Evolutionary conservation across 1,140 invertebrate species (phyloP), one percentile per base, ranked within the genome.

Genomic region (Dreissena rostriformis): DNA sequence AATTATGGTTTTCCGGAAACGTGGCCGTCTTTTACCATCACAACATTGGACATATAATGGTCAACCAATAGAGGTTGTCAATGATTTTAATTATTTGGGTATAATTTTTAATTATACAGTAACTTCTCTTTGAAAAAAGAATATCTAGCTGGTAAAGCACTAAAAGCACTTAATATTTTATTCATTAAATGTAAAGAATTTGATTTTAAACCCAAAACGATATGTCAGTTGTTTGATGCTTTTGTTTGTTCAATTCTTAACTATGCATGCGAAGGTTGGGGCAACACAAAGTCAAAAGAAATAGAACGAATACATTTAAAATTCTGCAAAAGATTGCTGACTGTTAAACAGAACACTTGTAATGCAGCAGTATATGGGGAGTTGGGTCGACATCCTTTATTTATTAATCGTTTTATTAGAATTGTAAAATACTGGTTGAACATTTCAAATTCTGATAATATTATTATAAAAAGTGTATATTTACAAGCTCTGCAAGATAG

Each of bases 251-350:
- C 55, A 65, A 76, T 76, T 39, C 28, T 76, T 22, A 76, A 65
- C 29, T 76, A 76, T 76, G 22, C 55, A 12, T 39, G 19, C n/a
- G 28, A 15, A 51, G 66, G 39, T 39, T 76, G 55, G 61, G 61
- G 74, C 26, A 65, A 57, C 53, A 22, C 55, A 76, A 76, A 61
- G 66, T 51, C 53, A 15, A 76, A 76, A 53, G 74, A 76, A 65
- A 76, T 76, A 8, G 53, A 76, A n/a, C 24, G 74, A 26, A 51
- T 76, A 17, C 57, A 76, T 39, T 49, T 66, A 49, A 63, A 51
- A 51, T 76, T 76, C n/a, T 76, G 57, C n/a, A 76, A 76, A 76
- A 14, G 15, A 76, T 39, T 76, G 12, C 51, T 76, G 19, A 51
- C n/a, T 22, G 61, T 49, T 66, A 76, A 66, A 65, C 12, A 14